These are phyloP conservation scores for Aptenodytes forsteri DNA, from an alignment of 2,113 vertebrate genomes.

Conservation along the genomic window DNA sequence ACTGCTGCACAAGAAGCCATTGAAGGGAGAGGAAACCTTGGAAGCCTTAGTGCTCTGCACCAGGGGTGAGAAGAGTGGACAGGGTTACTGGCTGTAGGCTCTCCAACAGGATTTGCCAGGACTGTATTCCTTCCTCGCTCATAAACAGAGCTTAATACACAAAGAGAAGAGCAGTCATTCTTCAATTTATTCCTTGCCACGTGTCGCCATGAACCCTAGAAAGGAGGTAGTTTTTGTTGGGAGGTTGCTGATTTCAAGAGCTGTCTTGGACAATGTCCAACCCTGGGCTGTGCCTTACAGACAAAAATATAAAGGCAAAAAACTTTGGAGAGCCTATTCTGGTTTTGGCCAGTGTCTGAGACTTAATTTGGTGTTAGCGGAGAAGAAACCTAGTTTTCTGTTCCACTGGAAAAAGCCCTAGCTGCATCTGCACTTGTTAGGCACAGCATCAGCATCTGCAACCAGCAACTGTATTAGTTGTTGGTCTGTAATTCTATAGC, in stretches of 20 bases:
- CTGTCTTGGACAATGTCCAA: neutral
- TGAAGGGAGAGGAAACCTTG: neutral
- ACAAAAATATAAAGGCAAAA: neutral
- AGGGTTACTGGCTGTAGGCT: neutral
- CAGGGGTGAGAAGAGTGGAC: neutral
- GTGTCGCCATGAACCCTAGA: neutral
- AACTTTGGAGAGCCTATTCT: neutral
- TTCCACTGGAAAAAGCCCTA: neutral
- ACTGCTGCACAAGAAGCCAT: neutral
- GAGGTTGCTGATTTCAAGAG: neutral
- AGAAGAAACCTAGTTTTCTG: neutral
- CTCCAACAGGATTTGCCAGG: neutral
- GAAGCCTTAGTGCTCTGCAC: neutral
- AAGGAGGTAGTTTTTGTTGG: neutral
- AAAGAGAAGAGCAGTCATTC: neutral
- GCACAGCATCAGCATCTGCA: neutral
- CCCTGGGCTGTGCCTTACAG: neutral
- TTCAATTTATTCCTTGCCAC: neutral
- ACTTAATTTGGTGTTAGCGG: neutral
- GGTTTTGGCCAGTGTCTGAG: neutral
- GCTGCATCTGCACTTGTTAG: neutral
- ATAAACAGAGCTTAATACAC: neutral
- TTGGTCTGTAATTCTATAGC: neutral
- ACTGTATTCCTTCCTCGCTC: fast-evolving
- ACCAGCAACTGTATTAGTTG: neutral